These are phyloP conservation scores for Cyrtorhinus lividipennis DNA, from an alignment of 1,140 invertebrate genomes.

Conservation along the genomic window DNA sequence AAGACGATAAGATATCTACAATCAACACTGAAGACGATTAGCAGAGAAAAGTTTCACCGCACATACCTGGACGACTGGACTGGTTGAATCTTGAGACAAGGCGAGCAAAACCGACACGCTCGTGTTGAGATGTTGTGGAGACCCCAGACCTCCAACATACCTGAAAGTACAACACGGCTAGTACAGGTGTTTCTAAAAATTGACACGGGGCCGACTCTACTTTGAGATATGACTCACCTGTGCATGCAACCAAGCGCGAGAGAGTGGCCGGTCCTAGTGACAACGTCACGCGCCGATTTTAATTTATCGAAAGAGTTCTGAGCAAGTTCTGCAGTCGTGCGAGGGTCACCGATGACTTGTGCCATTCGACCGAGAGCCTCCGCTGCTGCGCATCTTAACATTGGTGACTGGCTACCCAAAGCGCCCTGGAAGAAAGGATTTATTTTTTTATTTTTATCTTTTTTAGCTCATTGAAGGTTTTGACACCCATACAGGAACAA, in stretches of 20 bases:
- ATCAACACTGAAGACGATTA: no score
- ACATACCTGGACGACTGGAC: constrained; percentile 73
- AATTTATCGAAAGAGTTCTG: constrained; percentile 82
- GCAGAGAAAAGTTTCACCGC: no score
- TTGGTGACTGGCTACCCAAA: constrained; percentile 67
- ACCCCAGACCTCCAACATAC: constrained; percentile 80
- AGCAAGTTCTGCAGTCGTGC: constrained; percentile 79
- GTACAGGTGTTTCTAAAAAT: not conserved
- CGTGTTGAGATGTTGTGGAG: constrained; percentile 80
- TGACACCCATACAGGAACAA: no score
- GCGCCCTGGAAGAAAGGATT: constrained; percentile 46
- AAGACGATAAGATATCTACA: no score
- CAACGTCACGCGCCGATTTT: constrained; percentile 74
- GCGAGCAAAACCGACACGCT: constrained; percentile 88
- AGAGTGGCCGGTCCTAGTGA: constrained; percentile 79
- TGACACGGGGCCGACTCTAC: no score
- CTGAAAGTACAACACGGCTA: not conserved
- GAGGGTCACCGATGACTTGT: constrained; percentile 67
- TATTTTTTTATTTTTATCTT: no score
- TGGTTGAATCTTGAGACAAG: constrained; percentile 80
- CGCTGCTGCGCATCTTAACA: constrained; percentile 70
- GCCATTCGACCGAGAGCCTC: constrained; percentile 80
- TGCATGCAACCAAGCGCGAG: constrained; percentile 85
- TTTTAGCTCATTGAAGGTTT: no score
- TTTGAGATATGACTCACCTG: constrained; percentile 30